Percentiles rank a stretch among this genome's conserved stretches.
Conservation (phyloP, 2,113 vertebrate species). For the Centropus unirufus region DNA sequence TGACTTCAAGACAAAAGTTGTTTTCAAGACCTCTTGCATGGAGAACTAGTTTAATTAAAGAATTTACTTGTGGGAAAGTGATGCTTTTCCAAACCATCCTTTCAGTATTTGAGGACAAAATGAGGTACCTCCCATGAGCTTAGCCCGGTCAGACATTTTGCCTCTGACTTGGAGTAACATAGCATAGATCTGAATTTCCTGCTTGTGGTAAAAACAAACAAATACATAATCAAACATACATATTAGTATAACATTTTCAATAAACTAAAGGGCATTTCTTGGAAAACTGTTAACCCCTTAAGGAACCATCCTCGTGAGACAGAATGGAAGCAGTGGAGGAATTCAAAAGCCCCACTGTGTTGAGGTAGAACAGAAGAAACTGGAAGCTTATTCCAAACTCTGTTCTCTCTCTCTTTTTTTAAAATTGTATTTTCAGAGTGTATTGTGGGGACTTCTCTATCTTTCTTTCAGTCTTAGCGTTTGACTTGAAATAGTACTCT, state of each 20-base stretch:
- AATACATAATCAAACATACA: background rate
- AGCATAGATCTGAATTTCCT: background rate
- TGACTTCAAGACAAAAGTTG: background rate
- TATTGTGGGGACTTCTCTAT: background rate
- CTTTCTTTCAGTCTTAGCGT: background rate
- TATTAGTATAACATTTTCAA: background rate
- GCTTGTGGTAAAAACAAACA: background rate
- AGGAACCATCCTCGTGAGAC: fast-evolving
- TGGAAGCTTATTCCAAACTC: background rate
- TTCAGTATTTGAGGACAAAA: background rate
- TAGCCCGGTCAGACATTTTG: background rate
- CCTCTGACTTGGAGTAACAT: background rate
- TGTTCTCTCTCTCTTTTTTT: fast-evolving
- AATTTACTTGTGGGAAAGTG: background rate
- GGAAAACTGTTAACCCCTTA: background rate
- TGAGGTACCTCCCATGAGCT: background rate
- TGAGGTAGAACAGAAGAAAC: background rate
- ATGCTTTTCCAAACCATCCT: background rate
- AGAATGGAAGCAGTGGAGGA: background rate
- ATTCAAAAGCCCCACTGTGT: background rate
- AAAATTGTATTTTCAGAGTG: background rate
- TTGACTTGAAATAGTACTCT: background rate
- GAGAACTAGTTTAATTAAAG: background rate
- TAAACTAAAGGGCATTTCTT: background rate
- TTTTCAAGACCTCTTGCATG: background rate